These are phyloP conservation scores for Schlechtendalia chinensis DNA, from an alignment of 1,140 invertebrate genomes.

Conservation along the genomic window DNA sequence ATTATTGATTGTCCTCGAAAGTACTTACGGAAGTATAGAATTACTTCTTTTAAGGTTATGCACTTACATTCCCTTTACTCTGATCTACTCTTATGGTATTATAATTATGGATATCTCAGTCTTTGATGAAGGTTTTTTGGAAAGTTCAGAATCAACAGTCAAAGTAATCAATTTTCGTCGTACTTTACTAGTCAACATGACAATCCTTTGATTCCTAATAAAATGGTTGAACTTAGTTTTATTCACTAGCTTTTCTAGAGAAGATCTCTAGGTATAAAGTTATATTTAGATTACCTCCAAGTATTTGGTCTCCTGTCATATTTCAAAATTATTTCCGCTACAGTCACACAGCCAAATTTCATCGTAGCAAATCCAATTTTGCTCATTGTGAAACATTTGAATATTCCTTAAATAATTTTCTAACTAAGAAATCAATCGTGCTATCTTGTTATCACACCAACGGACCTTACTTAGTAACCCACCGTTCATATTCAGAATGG, in stretches of 20 bases:
- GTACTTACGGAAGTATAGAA: too few relatives aligned
- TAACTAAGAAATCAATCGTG: neutral
- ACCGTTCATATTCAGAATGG: neutral
- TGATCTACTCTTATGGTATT: too few relatives aligned
- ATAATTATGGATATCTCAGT: too few relatives aligned
- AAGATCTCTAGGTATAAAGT: conserved; percentile 2
- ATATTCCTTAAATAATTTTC: neutral
- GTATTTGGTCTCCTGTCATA: neutral
- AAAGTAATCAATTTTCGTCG: too few relatives aligned
- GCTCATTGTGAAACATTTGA: neutral
- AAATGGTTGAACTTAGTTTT: conserved; percentile 5
- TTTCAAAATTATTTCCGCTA: neutral
- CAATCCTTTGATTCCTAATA: too few relatives aligned
- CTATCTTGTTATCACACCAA: neutral
- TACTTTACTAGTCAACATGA: too few relatives aligned
- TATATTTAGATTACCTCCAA: neutral
- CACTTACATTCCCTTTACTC: too few relatives aligned
- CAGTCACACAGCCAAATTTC: neutral
- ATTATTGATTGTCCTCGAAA: too few relatives aligned
- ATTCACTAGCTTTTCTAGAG: neutral
- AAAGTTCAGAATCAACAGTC: too few relatives aligned
- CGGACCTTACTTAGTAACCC: neutral
- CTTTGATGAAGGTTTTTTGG: too few relatives aligned
- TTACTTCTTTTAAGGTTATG: too few relatives aligned
- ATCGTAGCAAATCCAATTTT: neutral